phyloP scores from a whole-genome alignment of 2,113 vertebrate species.

The Dromas ardeola region DNA sequence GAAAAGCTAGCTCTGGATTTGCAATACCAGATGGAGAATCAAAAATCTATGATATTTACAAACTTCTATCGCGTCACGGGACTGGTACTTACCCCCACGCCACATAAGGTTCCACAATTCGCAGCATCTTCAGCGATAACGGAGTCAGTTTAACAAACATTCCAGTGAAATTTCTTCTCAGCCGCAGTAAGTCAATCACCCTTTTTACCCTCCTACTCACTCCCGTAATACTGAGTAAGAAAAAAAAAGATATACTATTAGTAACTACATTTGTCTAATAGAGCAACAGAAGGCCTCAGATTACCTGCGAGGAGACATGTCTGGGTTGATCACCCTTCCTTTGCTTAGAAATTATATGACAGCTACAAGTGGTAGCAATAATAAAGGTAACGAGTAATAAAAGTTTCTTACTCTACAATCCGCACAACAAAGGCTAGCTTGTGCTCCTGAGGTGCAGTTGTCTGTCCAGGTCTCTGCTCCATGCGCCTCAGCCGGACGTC shows the following conservation, averaged over 20 bases:
- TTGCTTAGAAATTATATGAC: fast-evolving
- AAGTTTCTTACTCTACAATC: constrained; percentile 80
- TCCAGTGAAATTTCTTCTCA: constrained; percentile 89
- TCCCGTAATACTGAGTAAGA: constrained; percentile 81
- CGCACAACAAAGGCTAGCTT: constrained; percentile 86
- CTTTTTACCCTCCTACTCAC: constrained; percentile 80
- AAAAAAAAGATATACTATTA: background rate
- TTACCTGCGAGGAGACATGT: fast-evolving
- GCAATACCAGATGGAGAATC: background rate
- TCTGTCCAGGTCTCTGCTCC: constrained; percentile 64
- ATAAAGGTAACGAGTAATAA: background rate
- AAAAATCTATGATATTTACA: background rate
- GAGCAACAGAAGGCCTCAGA: background rate
- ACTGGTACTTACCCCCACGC: constrained; percentile 88
- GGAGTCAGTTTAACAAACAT: constrained; percentile 85
- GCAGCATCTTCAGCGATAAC: constrained; percentile 79
- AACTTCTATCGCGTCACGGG: fast-evolving
- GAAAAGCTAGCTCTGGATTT: background rate
- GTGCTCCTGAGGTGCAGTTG: constrained; percentile 73
- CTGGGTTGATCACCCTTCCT: background rate
- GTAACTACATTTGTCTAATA: background rate
- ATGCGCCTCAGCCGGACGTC: constrained; percentile 76
- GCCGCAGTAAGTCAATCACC: constrained; percentile 78
- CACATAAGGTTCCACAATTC: constrained; percentile 88
- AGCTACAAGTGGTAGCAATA: background rate